Evolutionary conservation across 2,888 invertebrate species (phyloP).

Genomic region (Mimachlamys varia): DNA sequence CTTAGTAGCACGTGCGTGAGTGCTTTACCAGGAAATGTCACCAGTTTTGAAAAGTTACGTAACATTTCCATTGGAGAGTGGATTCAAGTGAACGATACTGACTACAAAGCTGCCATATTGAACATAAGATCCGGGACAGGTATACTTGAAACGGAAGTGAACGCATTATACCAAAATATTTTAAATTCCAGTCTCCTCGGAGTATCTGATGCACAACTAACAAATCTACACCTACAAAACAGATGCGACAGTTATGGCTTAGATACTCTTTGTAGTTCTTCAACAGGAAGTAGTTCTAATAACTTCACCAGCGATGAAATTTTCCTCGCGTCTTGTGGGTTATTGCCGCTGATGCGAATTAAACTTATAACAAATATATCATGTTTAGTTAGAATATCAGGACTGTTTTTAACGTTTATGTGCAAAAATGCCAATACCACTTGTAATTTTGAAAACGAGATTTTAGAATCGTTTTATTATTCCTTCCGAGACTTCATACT

Average conservation of each 20-base stretch:
- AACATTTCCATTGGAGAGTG: not conserved
- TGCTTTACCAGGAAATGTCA: not conserved
- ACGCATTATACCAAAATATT: not conserved
- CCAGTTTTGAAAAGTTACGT: not conserved
- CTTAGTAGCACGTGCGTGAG: not conserved
- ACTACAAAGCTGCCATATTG: not conserved
- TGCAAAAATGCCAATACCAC: slow-evolving; percentile 10
- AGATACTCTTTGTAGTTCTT: not conserved
- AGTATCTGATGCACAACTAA: not conserved
- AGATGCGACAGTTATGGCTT: not conserved
- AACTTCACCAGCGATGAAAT: not conserved
- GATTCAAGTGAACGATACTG: not conserved
- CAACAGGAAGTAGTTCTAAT: not conserved
- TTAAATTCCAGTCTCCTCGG: not conserved
- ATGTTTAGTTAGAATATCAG: not conserved
- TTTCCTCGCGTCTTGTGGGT: not conserved
- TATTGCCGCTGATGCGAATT: not conserved
- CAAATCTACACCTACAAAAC: not conserved
- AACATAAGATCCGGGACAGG: not conserved
- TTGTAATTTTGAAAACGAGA: slow-evolving; percentile 15
- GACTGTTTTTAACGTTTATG: not conserved
- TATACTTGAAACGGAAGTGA: not conserved
- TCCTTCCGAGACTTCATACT: slow-evolving; percentile 4
- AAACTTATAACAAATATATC: not conserved
- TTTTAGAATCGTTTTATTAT: not conserved